Evolutionary conservation across 2,888 invertebrate genomes (phyloP), one percentile per base, ranked within the genome.

Genomic region (Acleris sparsana): DNA sequence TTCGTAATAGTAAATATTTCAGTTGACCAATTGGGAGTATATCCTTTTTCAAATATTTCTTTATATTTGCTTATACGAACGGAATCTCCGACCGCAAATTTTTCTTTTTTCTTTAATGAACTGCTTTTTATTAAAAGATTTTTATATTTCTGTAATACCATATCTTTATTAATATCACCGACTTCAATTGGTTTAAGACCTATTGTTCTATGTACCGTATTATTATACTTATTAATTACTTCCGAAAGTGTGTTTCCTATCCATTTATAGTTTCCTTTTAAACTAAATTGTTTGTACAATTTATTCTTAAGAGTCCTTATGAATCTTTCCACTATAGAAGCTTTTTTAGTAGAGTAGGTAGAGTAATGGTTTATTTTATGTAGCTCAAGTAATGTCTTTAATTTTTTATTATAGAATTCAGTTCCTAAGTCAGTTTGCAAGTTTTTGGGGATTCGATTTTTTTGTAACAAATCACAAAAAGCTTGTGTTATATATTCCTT

Each of bases 1-100:
- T 44, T 44, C 44, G 44, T 44, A n/a, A 44, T 44, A 44, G 44
- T 44, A n/a, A 44, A 44, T 44, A 44, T 44, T 44, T 44, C 44
- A 13, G 44, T 44, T 13, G 44, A n/a, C 44, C 44, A 44, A 44
- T 29, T 29, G 7, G 44, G 44, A 44, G 44, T 44, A 13, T 44
- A 44, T n/a, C 44, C 44, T 44, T 44, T 44, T 44, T 44, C 44
- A 44, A 44, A 44, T n/a, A 13, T 44, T 13, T 13, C 44, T 44
- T 44, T 44, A 29, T 44, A 29, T 29, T 29, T 29, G 29, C 29
- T 29, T 29, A 29, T 29, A 29, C 29, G 29, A 29, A 29, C 29
- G 29, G 29, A 6, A 29, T 29, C 29, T 29, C 29, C 29, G 29
- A 29, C 29, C 29, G 29, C 29, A 29, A 29, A 29, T 29, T 29